Percentiles rank a stretch among this genome's conserved stretches.
phyloP scores from a whole-genome alignment of 2,113 vertebrate genomes.

The Podarcis raffonei region DNA sequence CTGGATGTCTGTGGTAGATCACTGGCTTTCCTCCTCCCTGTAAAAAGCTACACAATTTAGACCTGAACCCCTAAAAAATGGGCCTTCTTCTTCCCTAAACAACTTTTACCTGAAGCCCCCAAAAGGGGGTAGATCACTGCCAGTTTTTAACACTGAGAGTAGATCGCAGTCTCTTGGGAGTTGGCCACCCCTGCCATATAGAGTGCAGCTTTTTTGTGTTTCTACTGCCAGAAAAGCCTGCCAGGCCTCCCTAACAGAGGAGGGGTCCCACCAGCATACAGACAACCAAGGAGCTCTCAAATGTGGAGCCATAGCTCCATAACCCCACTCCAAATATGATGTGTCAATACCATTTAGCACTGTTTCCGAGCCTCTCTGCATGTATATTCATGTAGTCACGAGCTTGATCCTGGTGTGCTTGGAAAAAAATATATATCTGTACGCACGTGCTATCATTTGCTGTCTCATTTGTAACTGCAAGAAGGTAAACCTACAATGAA shows the following conservation, averaged over 20 bases:
- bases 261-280: neutral
- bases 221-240: neutral
- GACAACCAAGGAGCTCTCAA: neutral
- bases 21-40: too few species aligned
- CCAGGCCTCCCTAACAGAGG: neutral
- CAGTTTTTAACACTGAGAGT: too few species aligned
- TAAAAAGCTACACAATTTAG: too few species aligned
- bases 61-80: too few species aligned
- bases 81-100: too few species aligned
- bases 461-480: neutral
- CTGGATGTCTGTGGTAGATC: too few species aligned
- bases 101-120: too few species aligned
- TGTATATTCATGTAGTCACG: neutral
- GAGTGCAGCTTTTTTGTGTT: too few species aligned
- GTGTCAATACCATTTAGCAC: neutral
- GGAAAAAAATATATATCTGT: too few species aligned
- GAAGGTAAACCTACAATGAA: neutral
- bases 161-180: neutral
- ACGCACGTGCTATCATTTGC: neutral
- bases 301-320: neutral
- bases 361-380: neutral
- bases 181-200: too few species aligned
- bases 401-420: neutral
- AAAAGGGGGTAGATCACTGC: too few species aligned
- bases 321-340: neutral